phyloP scores from a whole-genome alignment of 2,888 invertebrate species.

The Nycteola revayana region DNA sequence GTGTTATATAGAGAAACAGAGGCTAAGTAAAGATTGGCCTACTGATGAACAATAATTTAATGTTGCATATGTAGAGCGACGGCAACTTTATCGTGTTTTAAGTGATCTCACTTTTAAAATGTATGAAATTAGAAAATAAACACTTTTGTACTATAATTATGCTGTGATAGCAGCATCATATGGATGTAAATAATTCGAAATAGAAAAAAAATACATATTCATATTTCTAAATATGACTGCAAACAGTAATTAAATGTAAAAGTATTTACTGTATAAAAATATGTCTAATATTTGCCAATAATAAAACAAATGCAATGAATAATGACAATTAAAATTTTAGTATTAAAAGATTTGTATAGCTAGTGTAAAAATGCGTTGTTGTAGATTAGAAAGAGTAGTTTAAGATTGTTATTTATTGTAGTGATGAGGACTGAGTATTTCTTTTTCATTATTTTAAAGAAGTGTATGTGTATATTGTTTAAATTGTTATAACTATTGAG shows the following conservation, averaged over 20 bases:
- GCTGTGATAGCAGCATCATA: too few species aligned
- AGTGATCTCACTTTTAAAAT: slow-evolving; percentile 64
- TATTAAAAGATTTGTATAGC: slow-evolving; percentile 6
- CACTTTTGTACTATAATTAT: slow-evolving; percentile 1
- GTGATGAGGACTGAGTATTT: slow-evolving; percentile 46
- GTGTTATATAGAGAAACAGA: slow-evolving; percentile 23
- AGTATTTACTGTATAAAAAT: too few species aligned
- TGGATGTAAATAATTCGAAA: too few species aligned
- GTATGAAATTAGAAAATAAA: slow-evolving; percentile 7
- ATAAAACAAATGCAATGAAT: too few species aligned
- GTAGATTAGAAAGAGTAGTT: slow-evolving; percentile 33
- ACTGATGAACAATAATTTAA: slow-evolving; percentile 20
- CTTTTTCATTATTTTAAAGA: slow-evolving; percentile 54
- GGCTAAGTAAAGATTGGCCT: slow-evolving; percentile 31
- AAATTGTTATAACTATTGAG: slow-evolving; percentile 58
- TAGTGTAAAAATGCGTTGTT: slow-evolving; percentile 39
- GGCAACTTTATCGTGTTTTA: slow-evolving; percentile 35
- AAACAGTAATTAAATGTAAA: too few species aligned
- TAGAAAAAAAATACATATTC: too few species aligned
- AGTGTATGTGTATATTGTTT: slow-evolving; percentile 72
- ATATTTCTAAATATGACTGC: too few species aligned
- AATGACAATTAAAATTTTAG: not conserved
- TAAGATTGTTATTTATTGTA: slow-evolving; percentile 73
- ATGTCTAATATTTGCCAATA: too few species aligned
- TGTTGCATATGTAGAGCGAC: slow-evolving; percentile 16